Percentiles rank a stretch among this genome's conserved stretches.
Conservation (phyloP, 2,113 vertebrate species). For the Trichomycterus rosablanca region DNA sequence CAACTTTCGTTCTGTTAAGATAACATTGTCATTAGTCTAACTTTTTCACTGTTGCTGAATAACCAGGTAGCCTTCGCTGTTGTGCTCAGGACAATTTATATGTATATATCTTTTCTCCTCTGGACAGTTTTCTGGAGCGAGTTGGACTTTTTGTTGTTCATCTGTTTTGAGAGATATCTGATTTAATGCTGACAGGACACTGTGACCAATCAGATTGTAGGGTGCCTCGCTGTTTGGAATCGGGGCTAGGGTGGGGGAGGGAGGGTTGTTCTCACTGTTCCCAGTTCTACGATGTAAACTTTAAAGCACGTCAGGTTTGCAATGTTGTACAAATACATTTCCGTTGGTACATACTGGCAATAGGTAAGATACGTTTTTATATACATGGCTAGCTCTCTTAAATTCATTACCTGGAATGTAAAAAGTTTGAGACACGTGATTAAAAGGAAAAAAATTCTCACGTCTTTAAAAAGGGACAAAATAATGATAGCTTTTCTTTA, state of each 20-base stretch:
- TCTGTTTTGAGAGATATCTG: neutral
- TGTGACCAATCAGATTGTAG: too few species aligned
- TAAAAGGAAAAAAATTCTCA: neutral
- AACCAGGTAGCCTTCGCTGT: neutral
- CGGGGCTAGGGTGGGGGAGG: too few species aligned
- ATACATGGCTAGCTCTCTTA: too few species aligned
- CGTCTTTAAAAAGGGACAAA: neutral
- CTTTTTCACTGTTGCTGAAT: neutral
- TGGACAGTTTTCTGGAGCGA: neutral
- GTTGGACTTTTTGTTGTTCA: neutral
- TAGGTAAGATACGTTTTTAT: neutral
- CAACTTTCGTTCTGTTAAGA: neutral
- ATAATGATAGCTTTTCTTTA: neutral
- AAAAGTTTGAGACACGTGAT: neutral
- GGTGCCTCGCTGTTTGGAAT: too few species aligned
- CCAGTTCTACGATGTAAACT: neutral
- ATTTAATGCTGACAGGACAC: neutral
- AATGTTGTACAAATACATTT: neutral
- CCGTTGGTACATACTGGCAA: neutral
- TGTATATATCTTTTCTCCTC: too few species aligned
- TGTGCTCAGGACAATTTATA: too few species aligned
- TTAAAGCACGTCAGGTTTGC: neutral
- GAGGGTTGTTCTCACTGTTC: neutral
- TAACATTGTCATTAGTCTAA: neutral
- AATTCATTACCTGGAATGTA: neutral